Evolutionary conservation across 2,888 invertebrate species (phyloP).

Genomic region (Caenorhabditis sulstoni): DNA sequence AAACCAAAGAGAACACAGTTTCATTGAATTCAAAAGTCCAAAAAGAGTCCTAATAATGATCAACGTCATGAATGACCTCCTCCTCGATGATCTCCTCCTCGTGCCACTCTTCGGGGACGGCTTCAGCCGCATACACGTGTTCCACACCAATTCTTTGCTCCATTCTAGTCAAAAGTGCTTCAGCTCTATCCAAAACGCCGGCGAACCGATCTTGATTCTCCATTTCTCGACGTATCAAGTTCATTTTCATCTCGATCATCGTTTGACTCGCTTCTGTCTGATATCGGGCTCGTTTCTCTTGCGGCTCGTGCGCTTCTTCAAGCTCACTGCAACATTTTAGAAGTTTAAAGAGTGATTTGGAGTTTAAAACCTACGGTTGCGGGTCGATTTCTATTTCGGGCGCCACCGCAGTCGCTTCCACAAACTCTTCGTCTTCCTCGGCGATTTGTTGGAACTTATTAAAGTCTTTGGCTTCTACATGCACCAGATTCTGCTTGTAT

Average conservation of each 20-base stretch:
- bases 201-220: constrained; percentile 59
- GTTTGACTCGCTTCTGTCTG: background rate
- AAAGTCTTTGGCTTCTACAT: constrained; percentile 22
- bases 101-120: constrained; percentile 19
- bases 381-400: background rate
- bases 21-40: background rate
- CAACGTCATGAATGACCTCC: constrained; percentile 25
- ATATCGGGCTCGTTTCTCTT: constrained; percentile 37
- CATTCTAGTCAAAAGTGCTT: constrained; percentile 48
- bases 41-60: constrained; percentile 3
- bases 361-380: constrained; percentile 5
- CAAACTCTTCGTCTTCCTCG: constrained; percentile 53
- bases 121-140: constrained; percentile 18
- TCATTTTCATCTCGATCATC: constrained; percentile 29
- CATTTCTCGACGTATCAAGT: constrained; percentile 44
- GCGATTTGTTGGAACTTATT: constrained; percentile 28
- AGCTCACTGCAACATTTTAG: background rate
- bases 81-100: constrained; percentile 43
- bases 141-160: constrained; percentile 50
- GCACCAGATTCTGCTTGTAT: constrained; percentile 38
- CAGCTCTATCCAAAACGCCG: constrained; percentile 60
- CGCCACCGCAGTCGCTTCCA: constrained; percentile 17
- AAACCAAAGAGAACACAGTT: too few species aligned
- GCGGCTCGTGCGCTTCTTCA: constrained; percentile 1
- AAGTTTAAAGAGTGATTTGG: background rate